Percentiles rank a stretch among this genome's conserved stretches.
phyloP scores from a whole-genome alignment of 30 jellyfish, hydroid and myxozoan genomes.

The Turritopsis rubra region DNA sequence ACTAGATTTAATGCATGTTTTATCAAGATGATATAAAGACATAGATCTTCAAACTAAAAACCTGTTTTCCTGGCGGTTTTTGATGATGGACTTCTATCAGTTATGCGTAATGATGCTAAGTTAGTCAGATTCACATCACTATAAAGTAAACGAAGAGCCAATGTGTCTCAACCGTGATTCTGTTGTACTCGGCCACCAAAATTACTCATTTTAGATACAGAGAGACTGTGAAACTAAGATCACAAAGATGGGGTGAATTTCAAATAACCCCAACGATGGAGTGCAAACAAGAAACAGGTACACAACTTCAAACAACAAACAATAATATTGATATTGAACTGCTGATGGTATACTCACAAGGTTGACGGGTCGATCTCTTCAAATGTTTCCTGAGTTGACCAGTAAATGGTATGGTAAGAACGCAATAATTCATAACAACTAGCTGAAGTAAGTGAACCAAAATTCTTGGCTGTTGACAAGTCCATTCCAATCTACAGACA shows the following conservation, averaged over 20 bases:
- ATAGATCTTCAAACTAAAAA: neutral
- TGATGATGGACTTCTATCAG: conserved; percentile 47
- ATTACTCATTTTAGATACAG: too few relatives aligned
- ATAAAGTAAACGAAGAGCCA: neutral
- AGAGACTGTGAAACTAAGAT: too few relatives aligned
- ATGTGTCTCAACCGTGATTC: too few relatives aligned
- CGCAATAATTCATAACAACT: conserved; percentile 45
- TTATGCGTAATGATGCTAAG: conserved; percentile 67
- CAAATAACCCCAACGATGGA: too few relatives aligned
- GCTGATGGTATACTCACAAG: conserved; percentile 63
- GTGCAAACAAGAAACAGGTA: neutral
- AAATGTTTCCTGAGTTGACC: conserved; percentile 51
- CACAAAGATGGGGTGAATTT: too few relatives aligned
- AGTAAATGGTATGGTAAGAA: conserved; percentile 41
- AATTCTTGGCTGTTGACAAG: conserved; percentile 23
- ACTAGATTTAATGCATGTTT: too few relatives aligned
- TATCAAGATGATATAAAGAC: too few relatives aligned
- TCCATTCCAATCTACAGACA: conserved; percentile 17
- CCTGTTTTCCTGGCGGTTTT: conserved; percentile 53
- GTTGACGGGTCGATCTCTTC: conserved; percentile 30
- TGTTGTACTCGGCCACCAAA: too few relatives aligned
- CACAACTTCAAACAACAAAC: neutral
- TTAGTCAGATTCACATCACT: conserved; percentile 66
- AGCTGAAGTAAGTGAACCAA: conserved; percentile 13
- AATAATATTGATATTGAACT: too few relatives aligned